Evolutionary conservation across 2,888 invertebrate species (phyloP).

Genomic region (Frankliniella fusca): DNA sequence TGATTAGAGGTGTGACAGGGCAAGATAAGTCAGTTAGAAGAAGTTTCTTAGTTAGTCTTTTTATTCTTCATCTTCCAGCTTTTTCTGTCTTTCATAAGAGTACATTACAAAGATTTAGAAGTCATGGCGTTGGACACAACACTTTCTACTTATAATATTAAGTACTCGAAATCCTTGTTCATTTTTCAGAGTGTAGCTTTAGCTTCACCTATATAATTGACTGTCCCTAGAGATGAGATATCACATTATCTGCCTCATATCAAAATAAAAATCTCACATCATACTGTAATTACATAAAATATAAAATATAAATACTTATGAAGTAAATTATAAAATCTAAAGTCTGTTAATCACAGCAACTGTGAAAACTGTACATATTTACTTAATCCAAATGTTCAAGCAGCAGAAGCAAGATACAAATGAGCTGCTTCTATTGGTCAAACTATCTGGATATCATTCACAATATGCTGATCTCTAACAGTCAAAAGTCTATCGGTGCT

Average conservation of each 20-base stretch:
- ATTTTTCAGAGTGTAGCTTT: not conserved
- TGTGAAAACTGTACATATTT: constrained; percentile 24
- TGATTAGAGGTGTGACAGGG: not conserved
- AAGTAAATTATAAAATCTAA: constrained; percentile 16
- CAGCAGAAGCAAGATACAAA: not conserved
- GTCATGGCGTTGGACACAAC: not conserved
- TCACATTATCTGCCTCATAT: constrained; percentile 21
- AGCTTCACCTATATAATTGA: not conserved
- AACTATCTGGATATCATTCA: constrained; percentile 4
- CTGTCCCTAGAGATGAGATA: constrained; percentile 19
- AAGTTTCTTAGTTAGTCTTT: not conserved
- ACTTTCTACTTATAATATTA: not conserved
- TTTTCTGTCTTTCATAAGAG: constrained; percentile 4
- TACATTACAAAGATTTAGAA: not conserved
- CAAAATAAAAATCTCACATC: constrained; percentile 16
- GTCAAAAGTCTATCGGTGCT: constrained; percentile 19
- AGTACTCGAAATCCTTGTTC: not conserved
- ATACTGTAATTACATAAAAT: constrained; percentile 24
- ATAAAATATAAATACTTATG: constrained; percentile 21
- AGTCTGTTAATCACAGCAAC: constrained; percentile 19
- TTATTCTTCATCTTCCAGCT: constrained; percentile 4
- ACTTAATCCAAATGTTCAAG: constrained; percentile 21
- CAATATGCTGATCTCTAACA: constrained; percentile 14
- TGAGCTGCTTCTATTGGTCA: not conserved
- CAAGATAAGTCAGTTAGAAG: not conserved